These are phyloP conservation scores for Melanotaenia pygmaea DNA, from an alignment of 2,797 vertebrate genomes.

Conservation along the genomic window DNA sequence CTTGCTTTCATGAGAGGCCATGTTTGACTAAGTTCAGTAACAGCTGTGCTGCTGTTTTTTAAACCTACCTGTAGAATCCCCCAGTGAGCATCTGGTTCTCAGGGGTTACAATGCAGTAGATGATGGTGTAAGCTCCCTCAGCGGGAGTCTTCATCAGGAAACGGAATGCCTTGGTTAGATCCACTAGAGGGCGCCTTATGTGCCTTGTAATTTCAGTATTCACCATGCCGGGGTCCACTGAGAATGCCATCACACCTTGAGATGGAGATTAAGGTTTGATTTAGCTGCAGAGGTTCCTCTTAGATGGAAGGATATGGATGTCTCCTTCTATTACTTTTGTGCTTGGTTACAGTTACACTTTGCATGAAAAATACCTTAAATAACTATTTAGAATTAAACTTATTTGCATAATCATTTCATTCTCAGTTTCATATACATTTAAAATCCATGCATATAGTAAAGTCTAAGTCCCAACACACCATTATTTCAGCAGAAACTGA, in stretches of 20 bases:
- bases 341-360: not conserved
- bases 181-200: constrained; percentile 56
- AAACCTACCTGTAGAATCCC: constrained; percentile 78
- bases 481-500: too few relatives aligned
- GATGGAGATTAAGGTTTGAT: constrained; percentile 43
- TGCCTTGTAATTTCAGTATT: constrained; percentile 73
- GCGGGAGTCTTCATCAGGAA: constrained; percentile 72
- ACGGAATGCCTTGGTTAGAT: constrained; percentile 45
- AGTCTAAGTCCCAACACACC: too few relatives aligned
- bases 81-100: constrained; percentile 71
- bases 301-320: not conserved
- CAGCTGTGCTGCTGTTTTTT: not conserved
- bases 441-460: too few relatives aligned
- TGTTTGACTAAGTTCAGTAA: not conserved
- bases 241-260: constrained; percentile 71
- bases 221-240: constrained; percentile 77
- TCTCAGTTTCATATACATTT: not conserved
- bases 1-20: not conserved
- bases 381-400: not conserved
- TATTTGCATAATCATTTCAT: not conserved
- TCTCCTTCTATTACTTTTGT: too few relatives aligned
- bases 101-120: constrained; percentile 76
- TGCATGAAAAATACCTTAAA: not conserved
- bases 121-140: constrained; percentile 76
- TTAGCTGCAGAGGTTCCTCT: not conserved